Conservation (phyloP, 2,113 vertebrate species). For the Bos javanicus region DNA sequence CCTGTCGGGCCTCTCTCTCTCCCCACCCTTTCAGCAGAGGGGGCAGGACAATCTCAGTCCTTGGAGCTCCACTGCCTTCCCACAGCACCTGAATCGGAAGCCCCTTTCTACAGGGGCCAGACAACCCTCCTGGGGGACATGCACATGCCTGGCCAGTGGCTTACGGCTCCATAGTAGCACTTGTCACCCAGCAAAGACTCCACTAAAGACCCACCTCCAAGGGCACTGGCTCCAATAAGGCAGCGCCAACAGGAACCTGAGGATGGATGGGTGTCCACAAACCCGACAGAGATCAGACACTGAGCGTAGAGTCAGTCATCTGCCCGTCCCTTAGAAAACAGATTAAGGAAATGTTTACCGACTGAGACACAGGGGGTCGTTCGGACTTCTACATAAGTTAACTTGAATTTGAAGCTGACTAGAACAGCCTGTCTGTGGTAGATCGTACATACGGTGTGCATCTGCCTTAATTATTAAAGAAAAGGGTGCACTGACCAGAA, state of each 20-base stretch:
- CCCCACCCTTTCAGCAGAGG: background rate
- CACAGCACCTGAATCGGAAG: rapidly evolving
- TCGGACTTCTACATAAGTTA: rapidly evolving
- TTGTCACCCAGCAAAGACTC: background rate
- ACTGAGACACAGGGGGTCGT: background rate
- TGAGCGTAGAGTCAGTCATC: rapidly evolving
- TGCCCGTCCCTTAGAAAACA: background rate
- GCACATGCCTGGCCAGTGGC: background rate
- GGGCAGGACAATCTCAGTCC: too few relatives aligned
- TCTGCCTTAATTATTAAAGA: background rate
- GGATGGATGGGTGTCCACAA: too few relatives aligned
- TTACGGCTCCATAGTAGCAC: background rate
- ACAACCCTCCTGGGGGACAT: rapidly evolving
- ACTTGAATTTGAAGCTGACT: background rate
- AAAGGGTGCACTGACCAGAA: background rate
- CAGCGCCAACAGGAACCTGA: background rate
- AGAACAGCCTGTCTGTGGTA: background rate
- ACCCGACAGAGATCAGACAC: background rate
- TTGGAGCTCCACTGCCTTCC: rapidly evolving
- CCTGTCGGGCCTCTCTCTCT: background rate
- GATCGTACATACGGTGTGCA: background rate
- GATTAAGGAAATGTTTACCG: background rate
- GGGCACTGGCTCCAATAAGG: background rate
- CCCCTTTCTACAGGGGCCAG: background rate
- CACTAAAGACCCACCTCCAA: background rate